Conservation (phyloP, 92 coral and sea anemone species). For the Parazoanthus darwini region DNA sequence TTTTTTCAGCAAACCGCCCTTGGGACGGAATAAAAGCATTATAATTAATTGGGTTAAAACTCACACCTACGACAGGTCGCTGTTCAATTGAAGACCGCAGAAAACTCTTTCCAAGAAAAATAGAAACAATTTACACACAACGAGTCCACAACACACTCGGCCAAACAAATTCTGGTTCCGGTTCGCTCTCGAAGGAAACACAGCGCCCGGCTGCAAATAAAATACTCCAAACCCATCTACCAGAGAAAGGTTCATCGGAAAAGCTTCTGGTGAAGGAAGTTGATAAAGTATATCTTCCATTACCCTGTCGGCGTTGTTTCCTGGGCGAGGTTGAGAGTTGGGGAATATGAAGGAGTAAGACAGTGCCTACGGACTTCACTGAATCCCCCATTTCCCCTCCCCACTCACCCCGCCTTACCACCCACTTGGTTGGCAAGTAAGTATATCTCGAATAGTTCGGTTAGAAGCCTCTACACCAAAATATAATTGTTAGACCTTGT, state of each 20-base stretch:
- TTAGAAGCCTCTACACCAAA: neutral
- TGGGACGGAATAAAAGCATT: neutral
- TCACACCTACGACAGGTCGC: neutral
- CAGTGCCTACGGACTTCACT: too few relatives aligned
- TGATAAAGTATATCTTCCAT: neutral
- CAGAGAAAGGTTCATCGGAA: conserved; percentile 9
- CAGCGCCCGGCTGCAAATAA: conserved; percentile 4
- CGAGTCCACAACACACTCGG: neutral
- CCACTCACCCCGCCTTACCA: too few relatives aligned
- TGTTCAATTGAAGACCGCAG: neutral
- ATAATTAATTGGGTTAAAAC: neutral
- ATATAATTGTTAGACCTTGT: neutral
- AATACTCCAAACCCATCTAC: conserved; percentile 6
- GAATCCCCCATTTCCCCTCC: too few relatives aligned
- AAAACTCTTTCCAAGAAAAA: neutral
- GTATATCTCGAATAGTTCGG: neutral
- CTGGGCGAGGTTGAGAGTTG: neutral
- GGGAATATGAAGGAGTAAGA: neutral
- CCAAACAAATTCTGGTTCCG: neutral
- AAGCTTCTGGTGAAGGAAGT: neutral
- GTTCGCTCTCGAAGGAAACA: neutral
- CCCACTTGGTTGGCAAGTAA: neutral
- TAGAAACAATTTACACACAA: neutral
- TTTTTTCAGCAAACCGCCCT: neutral
- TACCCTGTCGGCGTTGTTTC: neutral